Conservation (phyloP, 2,797 vertebrate species). For the Orientallactaga sibirica region DNA sequence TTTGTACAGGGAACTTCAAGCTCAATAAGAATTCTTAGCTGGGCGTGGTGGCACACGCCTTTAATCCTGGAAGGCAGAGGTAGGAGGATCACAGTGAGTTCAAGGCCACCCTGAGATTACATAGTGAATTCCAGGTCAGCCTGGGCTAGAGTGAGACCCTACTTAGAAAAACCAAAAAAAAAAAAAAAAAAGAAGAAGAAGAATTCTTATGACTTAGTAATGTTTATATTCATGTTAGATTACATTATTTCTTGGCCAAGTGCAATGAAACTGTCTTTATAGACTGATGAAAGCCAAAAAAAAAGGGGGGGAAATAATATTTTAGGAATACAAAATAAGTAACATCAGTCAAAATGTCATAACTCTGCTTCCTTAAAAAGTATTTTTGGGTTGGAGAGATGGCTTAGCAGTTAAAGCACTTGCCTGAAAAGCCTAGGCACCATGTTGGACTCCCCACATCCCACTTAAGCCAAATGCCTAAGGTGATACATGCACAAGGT, state of each 20-base stretch:
- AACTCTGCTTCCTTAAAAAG: constrained; percentile 59
- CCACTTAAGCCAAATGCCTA: too few relatives aligned
- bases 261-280: not conserved
- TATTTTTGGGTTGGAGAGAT: not conserved
- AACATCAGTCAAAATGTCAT: constrained; percentile 52
- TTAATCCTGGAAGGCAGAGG: too few relatives aligned
- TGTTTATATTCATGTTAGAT: not conserved
- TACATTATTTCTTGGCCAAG: constrained; percentile 48
- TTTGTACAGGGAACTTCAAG: not conserved
- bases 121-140: too few relatives aligned
- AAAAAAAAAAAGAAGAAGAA: not conserved
- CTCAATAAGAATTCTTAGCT: not conserved
- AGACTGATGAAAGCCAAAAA: not conserved
- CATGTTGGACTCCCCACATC: too few relatives aligned
- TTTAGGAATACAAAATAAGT: constrained; percentile 54
- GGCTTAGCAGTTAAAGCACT: too few relatives aligned
- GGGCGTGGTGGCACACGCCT: too few relatives aligned
- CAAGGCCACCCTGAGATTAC: too few relatives aligned
- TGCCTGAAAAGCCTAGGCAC: too few relatives aligned
- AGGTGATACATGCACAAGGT: too few relatives aligned
- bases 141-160: too few relatives aligned
- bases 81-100: too few relatives aligned
- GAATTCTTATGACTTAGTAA: not conserved
- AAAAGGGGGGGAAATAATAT: constrained; percentile 49
- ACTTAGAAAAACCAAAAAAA: too few relatives aligned